phyloP scores from a whole-genome alignment of 2,797 vertebrate species.

The Sciaenops ocellatus region DNA sequence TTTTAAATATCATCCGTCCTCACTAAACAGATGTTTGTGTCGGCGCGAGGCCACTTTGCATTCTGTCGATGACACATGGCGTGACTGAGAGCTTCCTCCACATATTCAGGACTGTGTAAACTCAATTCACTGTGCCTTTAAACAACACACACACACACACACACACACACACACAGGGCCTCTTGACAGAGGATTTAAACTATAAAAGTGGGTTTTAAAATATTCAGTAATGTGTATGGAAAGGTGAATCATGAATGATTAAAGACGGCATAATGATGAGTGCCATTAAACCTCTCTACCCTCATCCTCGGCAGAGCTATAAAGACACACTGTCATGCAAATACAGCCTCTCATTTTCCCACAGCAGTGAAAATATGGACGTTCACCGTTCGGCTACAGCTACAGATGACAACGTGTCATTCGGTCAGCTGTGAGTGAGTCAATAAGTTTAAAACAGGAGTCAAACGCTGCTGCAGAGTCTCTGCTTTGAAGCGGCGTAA shows the following conservation, averaged over 20 bases:
- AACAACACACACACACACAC: slow-evolving; percentile 4
- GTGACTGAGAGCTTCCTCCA: slow-evolving; percentile 20
- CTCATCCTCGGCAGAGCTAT: background rate
- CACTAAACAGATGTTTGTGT: background rate
- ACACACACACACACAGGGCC: background rate
- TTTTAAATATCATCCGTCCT: background rate
- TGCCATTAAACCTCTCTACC: slow-evolving; percentile 40
- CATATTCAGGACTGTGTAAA: background rate
- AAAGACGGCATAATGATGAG: slow-evolving; percentile 52
- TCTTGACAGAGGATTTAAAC: slow-evolving; percentile 34
- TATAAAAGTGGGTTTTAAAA: slow-evolving; percentile 47
- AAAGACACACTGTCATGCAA: slow-evolving; percentile 35
- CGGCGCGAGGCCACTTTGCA: slow-evolving; percentile 4
- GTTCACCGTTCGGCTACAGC: background rate
- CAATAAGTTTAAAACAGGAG: slow-evolving; percentile 5
- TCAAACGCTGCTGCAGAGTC: slow-evolving; percentile 4
- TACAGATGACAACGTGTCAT: background rate
- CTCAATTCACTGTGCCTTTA: background rate
- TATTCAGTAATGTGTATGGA: slow-evolving; percentile 56
- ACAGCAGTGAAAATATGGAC: slow-evolving; percentile 3
- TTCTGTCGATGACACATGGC: slow-evolving; percentile 1
- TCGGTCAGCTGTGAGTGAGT: slow-evolving; percentile 21
- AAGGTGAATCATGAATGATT: slow-evolving; percentile 71
- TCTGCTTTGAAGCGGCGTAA: slow-evolving; percentile 9
- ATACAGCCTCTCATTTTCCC: slow-evolving; percentile 19